Evolutionary conservation across 2,888 invertebrate genomes (phyloP), one percentile per base, ranked within the genome.

Genomic region (Aporophyla lueneburgensis): DNA sequence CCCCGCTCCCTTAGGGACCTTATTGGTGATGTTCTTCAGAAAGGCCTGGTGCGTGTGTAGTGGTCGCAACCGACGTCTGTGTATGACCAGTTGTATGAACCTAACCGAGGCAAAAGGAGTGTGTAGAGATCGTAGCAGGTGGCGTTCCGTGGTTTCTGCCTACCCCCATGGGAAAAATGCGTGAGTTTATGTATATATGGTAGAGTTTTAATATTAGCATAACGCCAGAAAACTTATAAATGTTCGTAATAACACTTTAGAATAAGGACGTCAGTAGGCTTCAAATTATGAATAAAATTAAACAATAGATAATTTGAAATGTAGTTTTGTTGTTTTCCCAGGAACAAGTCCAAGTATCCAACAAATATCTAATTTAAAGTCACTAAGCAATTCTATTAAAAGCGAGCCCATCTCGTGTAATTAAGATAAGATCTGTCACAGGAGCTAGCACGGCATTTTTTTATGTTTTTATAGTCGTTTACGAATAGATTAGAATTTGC

Each of bases 401-500:
- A 87, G 69, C 54, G 76, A 51, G 33, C 63, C 76, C 82, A 88
- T 89, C 88, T 89, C 79, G 78, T 83, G 90, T 89, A 87, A 92
- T 92, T 90, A 86, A 91, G 92, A 92, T 92, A 89, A 84, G 78
- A 88, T 89, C 89, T 80, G 84, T 86, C 80, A 84, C 84, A 85
- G 83, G 76, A 81, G 76, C 80, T 63, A 65, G 78, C 72, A 87
- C 82, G 87, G 82, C 66, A 83, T 78, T 79, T 88, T 33, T 87
- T 88, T 78, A 75, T 83, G 87, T 88, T 81, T 89, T 88, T 87
- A 89, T 83, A 86, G 85, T 89, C 87, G 87, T 88, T 89, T 88
- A 89, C 80, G 87, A 88, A 91, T 87, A 92, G 90, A 93, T 91
- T 91, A 90, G 89, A 91, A 90, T 91, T 91, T 90, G 89, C 89